Conservation (phyloP, 2,113 vertebrate species). For the Otis tarda region DNA sequence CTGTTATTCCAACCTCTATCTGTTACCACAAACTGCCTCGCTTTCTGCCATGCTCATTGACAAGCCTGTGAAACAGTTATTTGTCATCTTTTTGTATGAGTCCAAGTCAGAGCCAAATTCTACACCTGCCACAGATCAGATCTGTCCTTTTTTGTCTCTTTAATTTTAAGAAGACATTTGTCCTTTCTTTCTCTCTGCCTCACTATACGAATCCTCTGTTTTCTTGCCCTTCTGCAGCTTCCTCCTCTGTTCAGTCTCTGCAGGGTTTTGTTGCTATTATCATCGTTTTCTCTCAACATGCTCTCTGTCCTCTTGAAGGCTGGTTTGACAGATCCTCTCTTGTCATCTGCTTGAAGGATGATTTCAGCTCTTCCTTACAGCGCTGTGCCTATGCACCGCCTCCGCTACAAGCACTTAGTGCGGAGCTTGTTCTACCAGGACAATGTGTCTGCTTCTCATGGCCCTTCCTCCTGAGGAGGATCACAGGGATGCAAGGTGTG, state of each 20-base stretch:
- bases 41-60: neutral
- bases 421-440: neutral
- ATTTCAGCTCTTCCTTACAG: constrained; percentile 9
- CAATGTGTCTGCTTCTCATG: rapidly evolving
- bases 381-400: neutral
- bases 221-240: constrained; percentile 27
- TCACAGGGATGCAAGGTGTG: neutral
- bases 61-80: neutral
- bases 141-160: neutral
- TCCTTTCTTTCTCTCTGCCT: neutral
- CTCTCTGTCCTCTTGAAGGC: constrained; percentile 36
- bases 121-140: neutral
- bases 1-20: neutral
- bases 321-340: constrained; percentile 39
- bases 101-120: neutral
- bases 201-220: neutral
- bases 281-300: neutral
- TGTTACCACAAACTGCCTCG: neutral
- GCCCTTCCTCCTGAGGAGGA: neutral
- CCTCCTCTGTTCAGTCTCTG: constrained; percentile 5
- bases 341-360: constrained; percentile 22
- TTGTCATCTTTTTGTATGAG: neutral
- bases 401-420: neutral
- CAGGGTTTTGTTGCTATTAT: constrained; percentile 38
- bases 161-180: neutral